Conservation (phyloP, 2,797 vertebrate species). For the Typhlichthys subterraneus region DNA sequence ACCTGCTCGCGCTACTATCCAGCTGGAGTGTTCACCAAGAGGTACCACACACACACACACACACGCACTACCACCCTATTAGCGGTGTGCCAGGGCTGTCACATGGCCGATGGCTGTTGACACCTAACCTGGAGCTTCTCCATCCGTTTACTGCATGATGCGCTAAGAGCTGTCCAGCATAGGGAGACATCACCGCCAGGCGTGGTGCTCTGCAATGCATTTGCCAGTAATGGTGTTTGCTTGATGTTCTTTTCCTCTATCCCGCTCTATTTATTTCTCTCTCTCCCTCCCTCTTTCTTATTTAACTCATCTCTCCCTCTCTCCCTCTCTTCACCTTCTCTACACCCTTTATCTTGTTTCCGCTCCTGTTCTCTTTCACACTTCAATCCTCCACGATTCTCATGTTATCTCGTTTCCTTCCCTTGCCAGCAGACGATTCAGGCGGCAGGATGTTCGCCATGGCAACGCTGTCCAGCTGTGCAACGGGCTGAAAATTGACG, state of each 20-base stretch:
- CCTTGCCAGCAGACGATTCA: conserved; percentile 84
- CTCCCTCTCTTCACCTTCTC: conserved; percentile 10
- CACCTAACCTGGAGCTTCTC: conserved; percentile 19
- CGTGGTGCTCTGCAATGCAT: conserved; percentile 36
- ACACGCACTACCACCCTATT: neutral
- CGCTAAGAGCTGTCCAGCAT: conserved; percentile 31
- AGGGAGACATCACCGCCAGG: conserved; percentile 15
- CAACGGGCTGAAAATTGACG: conserved; percentile 91
- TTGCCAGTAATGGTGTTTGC: neutral
- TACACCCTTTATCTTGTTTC: neutral
- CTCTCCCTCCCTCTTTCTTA: conserved; percentile 12
- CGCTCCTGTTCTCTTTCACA: conserved; percentile 20
- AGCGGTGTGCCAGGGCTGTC: neutral
- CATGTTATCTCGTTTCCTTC: conserved; percentile 23
- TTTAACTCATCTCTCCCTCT: conserved; percentile 10
- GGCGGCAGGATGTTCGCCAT: conserved; percentile 95
- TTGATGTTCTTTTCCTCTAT: neutral
- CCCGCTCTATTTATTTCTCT: conserved; percentile 8
- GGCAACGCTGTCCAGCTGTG: conserved; percentile 97
- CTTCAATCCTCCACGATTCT: conserved; percentile 22
- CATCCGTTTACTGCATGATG: conserved; percentile 22
- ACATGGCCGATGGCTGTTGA: conserved; percentile 22
- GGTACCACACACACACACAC: conserved; percentile 69
- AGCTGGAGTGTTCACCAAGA: conserved; percentile 86
- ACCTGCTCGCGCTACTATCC: conserved; percentile 92